Evolutionary conservation across 2,797 vertebrate genomes (phyloP), one percentile per base, ranked within the genome.

Genomic region (Leucoraja ocellata): DNA sequence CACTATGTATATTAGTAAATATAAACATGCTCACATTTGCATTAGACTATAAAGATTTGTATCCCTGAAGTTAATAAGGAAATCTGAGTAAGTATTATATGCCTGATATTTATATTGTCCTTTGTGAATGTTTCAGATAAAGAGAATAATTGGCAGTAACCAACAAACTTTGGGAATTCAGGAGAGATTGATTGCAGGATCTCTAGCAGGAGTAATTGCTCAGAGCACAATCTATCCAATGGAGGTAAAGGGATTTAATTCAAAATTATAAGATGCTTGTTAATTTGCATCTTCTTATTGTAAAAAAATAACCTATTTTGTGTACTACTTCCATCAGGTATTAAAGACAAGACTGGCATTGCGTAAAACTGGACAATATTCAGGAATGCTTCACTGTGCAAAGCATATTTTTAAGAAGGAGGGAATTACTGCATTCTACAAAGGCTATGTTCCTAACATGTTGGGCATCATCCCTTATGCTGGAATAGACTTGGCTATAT

Each of bases 141-240:
- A 99, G 94, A 95, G 98, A 5, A 94, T 99, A n/a, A 98, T 99
- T 0, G 98, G 98, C 5, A 98, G 97, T 28, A 97, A 98, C 96
- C 98, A 98, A 94, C 98, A 98, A 93, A 98, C 97, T 0, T 93
- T 99, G 95, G 97, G 98, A 94, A 99, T 99, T 93, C 94, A 96
- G 0, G 98, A 99, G 96, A 95, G 98, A 76, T 95, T 99, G 1
- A 95, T 99, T 28, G 98, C 98, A 0, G 98, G 98, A 0, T 99
- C 98, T 91, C 95, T 99, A 94, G 98, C 98, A 0, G 98, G 98
- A 90, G 97, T 95, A 7, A 98, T 98, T 3, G 97, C 98, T 0
- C 98, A 99, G 95, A 99, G 98, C 96, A 99, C 98, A 96, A 99
- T 99, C 95, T 99, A 99, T 94, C 98, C 98, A 0, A 99, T 99